Evolutionary conservation across 2,888 invertebrate genomes (phyloP).

Genomic region (Ophion slaviceki): DNA sequence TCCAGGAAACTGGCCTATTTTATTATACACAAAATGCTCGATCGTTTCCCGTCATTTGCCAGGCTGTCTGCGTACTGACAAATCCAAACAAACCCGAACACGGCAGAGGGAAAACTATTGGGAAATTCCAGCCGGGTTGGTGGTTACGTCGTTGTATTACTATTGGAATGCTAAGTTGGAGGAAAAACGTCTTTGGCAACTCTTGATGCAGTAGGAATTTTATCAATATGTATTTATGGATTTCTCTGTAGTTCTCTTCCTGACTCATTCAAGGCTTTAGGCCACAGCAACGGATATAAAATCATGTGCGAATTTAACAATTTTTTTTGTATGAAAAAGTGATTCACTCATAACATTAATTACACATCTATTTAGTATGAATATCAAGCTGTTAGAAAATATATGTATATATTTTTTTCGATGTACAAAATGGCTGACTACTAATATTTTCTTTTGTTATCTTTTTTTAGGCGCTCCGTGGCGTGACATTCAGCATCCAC

Average conservation of each 20-base stretch:
- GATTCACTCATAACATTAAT: too few relatives aligned
- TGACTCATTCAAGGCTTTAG: too few relatives aligned
- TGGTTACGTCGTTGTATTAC: not conserved
- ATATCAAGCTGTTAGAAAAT: too few relatives aligned
- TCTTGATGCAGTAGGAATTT: not conserved
- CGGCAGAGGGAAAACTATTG: not conserved
- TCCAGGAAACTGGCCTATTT: not conserved
- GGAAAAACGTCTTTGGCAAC: not conserved
- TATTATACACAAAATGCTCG: conserved; percentile 9
- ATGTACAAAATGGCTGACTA: too few relatives aligned
- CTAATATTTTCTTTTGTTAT: too few relatives aligned
- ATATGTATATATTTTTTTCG: too few relatives aligned
- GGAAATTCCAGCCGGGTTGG: not conserved
- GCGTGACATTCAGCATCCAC: too few relatives aligned
- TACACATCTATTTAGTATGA: too few relatives aligned
- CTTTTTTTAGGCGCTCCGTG: too few relatives aligned
- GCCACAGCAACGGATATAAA: too few relatives aligned
- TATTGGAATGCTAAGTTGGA: not conserved
- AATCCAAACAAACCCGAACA: not conserved
- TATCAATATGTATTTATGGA: not conserved
- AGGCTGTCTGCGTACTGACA: not conserved
- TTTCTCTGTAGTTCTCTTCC: not conserved
- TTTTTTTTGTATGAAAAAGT: too few relatives aligned
- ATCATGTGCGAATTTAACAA: too few relatives aligned
- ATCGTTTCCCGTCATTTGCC: not conserved